phyloP scores from a whole-genome alignment of 2,797 vertebrate species.

The Siniperca obscura region DNA sequence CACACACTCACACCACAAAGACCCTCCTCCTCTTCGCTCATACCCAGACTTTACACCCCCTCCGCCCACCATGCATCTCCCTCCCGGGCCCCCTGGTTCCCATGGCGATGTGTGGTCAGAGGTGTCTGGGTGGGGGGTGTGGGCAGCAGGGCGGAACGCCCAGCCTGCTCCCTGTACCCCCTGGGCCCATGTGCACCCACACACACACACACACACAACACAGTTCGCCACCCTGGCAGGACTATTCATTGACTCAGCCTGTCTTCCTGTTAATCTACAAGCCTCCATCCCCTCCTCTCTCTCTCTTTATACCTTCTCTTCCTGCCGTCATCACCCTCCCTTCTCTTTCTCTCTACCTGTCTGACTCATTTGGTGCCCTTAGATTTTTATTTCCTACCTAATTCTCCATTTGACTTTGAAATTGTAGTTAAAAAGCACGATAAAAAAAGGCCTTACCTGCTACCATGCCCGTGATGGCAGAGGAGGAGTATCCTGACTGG shows the following conservation, averaged over 20 bases:
- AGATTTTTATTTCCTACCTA: not conserved
- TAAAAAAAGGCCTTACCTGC: slow-evolving; percentile 82
- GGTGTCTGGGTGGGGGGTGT: slow-evolving; percentile 79
- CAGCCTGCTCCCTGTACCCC: slow-evolving; percentile 81
- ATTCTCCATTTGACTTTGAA: not conserved
- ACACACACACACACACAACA: slow-evolving; percentile 40
- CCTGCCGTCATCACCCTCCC: not conserved
- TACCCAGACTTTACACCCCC: slow-evolving; percentile 69
- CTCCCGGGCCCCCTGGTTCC: slow-evolving; percentile 84
- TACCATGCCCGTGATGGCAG: slow-evolving; percentile 93
- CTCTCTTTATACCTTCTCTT: slow-evolving; percentile 13
- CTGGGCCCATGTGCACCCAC: slow-evolving; percentile 67
- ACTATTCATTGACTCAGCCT: slow-evolving; percentile 85
- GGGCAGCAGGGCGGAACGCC: slow-evolving; percentile 86
- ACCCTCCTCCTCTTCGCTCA: slow-evolving; percentile 65
- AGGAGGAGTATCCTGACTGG: slow-evolving; percentile 91
- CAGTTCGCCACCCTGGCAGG: slow-evolving; percentile 72
- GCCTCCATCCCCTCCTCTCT: slow-evolving; percentile 49
- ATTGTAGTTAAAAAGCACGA: not conserved
- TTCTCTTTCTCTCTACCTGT: slow-evolving; percentile 4
- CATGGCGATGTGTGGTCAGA: slow-evolving; percentile 86
- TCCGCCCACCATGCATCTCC: slow-evolving; percentile 69
- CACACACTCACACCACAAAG: slow-evolving; percentile 64
- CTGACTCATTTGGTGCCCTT: not conserved
- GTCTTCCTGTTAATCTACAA: slow-evolving; percentile 83